A percentile compares a stretch with the other conserved stretches of the same genome.
phyloP scores from a whole-genome alignment of 2,113 vertebrate genomes.

The Apteryx mantelli region DNA sequence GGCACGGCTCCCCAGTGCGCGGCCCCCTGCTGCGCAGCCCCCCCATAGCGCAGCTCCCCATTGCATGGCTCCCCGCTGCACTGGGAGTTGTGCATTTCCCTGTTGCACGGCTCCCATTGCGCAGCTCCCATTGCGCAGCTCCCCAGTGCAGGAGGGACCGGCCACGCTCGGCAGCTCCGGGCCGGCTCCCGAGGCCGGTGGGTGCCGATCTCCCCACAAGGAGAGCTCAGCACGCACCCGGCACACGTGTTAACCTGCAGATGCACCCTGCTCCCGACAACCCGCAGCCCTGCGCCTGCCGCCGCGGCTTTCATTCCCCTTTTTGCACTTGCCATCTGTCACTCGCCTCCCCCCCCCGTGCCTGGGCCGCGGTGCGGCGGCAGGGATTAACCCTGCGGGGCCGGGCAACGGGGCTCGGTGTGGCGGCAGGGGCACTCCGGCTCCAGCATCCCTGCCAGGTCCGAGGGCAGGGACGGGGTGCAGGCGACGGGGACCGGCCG shows the following conservation, averaged over 20 bases:
- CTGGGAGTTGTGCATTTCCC: too few species aligned
- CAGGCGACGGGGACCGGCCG: rapidly evolving
- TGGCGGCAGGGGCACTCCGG: not conserved
- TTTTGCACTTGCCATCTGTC: not conserved
- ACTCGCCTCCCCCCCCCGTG: rapidly evolving
- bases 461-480: too few species aligned
- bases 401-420: not conserved
- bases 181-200: rapidly evolving
- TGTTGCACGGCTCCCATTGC: not conserved
- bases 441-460: rapidly evolving
- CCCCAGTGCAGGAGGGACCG: not conserved
- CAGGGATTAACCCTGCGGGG: not conserved
- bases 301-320: not conserved
- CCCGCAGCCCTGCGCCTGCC: not conserved
- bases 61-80: not conserved
- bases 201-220: rapidly evolving
- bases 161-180: not conserved
- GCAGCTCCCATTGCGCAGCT: not conserved
- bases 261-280: not conserved
- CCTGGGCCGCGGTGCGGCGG: not conserved
- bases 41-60: not conserved
- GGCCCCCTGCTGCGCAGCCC: not conserved
- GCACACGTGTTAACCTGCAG: not conserved
- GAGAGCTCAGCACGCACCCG: rapidly evolving
- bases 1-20: not conserved